Evolutionary conservation across 1,140 invertebrate genomes (phyloP).

Genomic region (Thalassaphorura encarpata): DNA sequence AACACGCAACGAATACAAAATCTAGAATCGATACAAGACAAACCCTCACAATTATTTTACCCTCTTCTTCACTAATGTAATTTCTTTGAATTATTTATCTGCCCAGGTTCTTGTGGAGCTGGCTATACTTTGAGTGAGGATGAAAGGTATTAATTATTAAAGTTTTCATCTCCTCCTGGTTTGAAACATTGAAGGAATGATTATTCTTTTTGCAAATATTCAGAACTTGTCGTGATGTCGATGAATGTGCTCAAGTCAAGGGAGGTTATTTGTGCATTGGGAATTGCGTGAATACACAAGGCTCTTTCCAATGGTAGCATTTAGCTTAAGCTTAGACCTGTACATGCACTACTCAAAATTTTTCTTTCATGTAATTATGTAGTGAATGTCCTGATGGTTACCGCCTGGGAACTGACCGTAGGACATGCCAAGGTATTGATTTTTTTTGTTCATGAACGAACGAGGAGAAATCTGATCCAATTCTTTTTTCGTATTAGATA

Average conservation of each 20-base stretch:
- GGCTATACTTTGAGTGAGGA: conserved; percentile 62
- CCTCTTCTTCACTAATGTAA: too few species aligned
- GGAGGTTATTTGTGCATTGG: conserved; percentile 65
- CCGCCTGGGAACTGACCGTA: conserved; percentile 52
- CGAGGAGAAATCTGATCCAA: not conserved
- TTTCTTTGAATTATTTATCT: too few species aligned
- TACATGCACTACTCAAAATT: too few species aligned
- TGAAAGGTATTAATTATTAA: conserved; percentile 48
- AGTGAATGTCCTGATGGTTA: conserved; percentile 77
- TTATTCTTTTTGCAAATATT: too few species aligned
- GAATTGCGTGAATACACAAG: conserved; percentile 74
- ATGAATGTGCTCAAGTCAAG: conserved; percentile 71
- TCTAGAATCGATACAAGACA: too few species aligned
- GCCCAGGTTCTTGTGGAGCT: conserved; percentile 55
- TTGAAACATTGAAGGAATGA: too few species aligned
- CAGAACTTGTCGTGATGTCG: conserved; percentile 68
- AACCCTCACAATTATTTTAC: too few species aligned
- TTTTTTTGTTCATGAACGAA: too few species aligned
- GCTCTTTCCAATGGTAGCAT: conserved; percentile 71
- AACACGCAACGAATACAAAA: too few species aligned
- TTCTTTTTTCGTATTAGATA: conserved; percentile 49
- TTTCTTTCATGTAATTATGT: too few species aligned
- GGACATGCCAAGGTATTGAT: conserved; percentile 69
- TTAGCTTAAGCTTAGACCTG: too few species aligned
- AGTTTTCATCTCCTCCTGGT: too few species aligned